Evolutionary conservation across 2,888 invertebrate species (phyloP), one percentile per base, ranked within the genome.

Genomic region (Phalera bucephala): DNA sequence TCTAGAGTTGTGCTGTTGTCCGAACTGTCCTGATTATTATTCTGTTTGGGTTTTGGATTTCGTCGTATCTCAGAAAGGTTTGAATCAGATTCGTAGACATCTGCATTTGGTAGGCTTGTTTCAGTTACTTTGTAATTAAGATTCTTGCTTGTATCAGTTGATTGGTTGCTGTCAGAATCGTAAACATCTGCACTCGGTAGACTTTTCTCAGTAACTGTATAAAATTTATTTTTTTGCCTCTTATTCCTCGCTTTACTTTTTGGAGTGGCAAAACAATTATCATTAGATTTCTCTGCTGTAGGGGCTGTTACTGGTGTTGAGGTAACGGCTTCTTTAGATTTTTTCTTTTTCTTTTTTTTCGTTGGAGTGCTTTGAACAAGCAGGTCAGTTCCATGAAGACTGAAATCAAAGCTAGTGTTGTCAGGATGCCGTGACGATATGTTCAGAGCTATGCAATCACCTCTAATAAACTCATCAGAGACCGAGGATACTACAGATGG

Each of bases 31-130:
- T 54, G 39, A 41, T 65, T 60, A 30, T 46, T 59, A 31, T 42
- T 60, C 30, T 41, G 41, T 26, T 40, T 40, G 30, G 23, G 31
- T 39, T 49, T 40, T 6, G 41, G 25, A 8, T 23, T 31, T 37
- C 68, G 64, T 59, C 67, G 68, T 12, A 52, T 38, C 52, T 78
- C 81, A 8, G 80, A 72, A 34, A 75, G 68, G 45, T 73, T 84
- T 2, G 91, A 92, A 54, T 92, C 92, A 25, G 92, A 91, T 64
- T 90, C 90, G 45, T 91, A 91, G 3, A 92, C 87, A 75, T 92
- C 92, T 27, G 81, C 57, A 45, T 68, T 78, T 0, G 84, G 85
- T 17, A 89, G 52, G 52, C 75, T 82, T 68, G 64, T 90, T 61
- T 70, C 86, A 47, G 66, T 80, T 43, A 71, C 91, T 66, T 45